Evolutionary conservation across 2,113 vertebrate species (phyloP), one percentile per base, ranked within the genome.

Genomic region (Sceloporus tristichus): DNA sequence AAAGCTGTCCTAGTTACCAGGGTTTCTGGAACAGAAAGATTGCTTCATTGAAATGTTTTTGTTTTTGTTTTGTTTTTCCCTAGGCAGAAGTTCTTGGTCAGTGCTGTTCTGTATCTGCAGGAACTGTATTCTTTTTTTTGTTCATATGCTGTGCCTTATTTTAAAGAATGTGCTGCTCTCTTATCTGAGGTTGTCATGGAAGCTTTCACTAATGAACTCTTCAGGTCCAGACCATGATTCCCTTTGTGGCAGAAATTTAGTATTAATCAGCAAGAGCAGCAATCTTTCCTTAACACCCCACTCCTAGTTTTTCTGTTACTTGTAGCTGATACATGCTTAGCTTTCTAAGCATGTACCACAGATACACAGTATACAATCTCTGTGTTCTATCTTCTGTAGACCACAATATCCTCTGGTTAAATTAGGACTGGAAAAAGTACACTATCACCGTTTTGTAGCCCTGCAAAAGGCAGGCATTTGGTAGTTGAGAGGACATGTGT

Each of bases 1-100:
- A 92, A 95, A 94, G 68, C 86, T 90, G 88, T 87, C 90, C 84
- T 93, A 90, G 84, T 90, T 92, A 65, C 25, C 85, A 56, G 21
- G 56, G 19, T 81, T 0, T 38, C 68, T 89, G 89, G 82, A 93
- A 94, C 13, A 88, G 78, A 91, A 48, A 90, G 11, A 76, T 38
- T 95, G 93, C 84, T 94, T 93, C 90, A 88, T 87, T 85, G 85
- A 66, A 65, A 86, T 87, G 65, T 89, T 91, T 25, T 6, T 13
- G 9, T 27, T 6, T 10, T 23, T 9, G 38, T 91, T 25, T 6
- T 13, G 9, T 27, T 6, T 10, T 23, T 9, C 34, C 23, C 80
- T 90, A 91, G 91, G 88, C 94, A 93, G 42, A 81, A 74, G 75
- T 92, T 89, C 87, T 68, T 86, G 27, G 90, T 90, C 87, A 66